These are phyloP conservation scores for Therioaphis trifolii DNA, from an alignment of 2,888 invertebrate genomes.

Conservation along the genomic window DNA sequence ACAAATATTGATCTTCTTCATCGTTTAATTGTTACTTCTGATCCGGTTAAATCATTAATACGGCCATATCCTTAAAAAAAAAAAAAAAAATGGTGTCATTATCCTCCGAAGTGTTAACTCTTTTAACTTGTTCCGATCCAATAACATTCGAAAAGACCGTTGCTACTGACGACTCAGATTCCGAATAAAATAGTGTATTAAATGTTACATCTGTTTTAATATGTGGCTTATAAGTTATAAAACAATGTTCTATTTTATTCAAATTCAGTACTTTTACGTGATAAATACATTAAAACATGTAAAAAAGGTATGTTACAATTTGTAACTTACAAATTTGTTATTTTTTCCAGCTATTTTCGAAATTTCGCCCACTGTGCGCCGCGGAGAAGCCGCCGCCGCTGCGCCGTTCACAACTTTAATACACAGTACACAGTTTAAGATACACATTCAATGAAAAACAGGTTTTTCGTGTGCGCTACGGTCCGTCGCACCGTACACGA, in stretches of 20 bases:
- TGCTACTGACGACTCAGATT: background rate
- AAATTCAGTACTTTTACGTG: background rate
- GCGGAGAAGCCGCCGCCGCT: no score
- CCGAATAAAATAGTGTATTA: background rate
- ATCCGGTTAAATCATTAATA: background rate
- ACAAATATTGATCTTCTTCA: constrained; percentile 8
- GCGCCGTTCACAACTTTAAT: no score
- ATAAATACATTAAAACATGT: background rate
- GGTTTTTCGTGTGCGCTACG: no score
- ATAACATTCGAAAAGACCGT: background rate
- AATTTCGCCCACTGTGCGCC: no score
- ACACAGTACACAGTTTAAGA: no score
- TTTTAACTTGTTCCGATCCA: background rate
- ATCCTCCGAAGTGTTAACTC: background rate
- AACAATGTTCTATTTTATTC: background rate
- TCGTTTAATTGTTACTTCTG: constrained; percentile 22
- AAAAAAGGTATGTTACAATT: background rate
- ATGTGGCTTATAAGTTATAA: background rate
- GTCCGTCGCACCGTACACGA: no score
- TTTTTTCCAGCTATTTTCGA: no score
- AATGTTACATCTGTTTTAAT: background rate
- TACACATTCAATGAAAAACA: no score
- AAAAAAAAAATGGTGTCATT: background rate
- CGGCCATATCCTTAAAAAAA: background rate
- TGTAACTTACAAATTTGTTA: no score